A percentile compares a stretch with the other conserved stretches of the same genome.
Evolutionary conservation across 2,888 invertebrate species (phyloP).

Genomic region (Uropetala carovei): DNA sequence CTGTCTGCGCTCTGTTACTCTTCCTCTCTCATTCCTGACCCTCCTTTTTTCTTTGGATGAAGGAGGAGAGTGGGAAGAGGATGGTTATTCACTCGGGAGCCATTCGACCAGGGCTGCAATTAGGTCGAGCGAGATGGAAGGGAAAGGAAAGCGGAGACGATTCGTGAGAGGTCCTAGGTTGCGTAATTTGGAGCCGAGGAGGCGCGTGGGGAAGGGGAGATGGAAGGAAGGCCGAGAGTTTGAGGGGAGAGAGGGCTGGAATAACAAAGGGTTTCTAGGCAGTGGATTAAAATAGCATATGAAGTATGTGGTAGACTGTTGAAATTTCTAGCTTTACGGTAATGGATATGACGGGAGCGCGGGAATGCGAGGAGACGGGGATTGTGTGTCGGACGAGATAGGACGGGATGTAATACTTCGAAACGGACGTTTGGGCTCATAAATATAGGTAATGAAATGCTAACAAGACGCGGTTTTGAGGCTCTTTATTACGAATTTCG

Average conservation of each 20-base stretch:
- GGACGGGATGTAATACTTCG: not conserved
- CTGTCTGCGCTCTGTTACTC: not conserved
- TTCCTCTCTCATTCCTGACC: not conserved
- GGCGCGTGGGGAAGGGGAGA: not conserved
- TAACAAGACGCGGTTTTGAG: constrained; percentile 9
- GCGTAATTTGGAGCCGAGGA: constrained; percentile 33
- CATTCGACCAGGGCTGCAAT: constrained; percentile 34
- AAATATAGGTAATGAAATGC: constrained; percentile 7
- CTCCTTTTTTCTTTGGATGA: not conserved
- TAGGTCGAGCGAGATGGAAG: constrained; percentile 2
- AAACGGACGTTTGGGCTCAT: not conserved
- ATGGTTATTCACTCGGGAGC: not conserved
- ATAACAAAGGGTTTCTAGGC: not conserved
- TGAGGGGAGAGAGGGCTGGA: not conserved
- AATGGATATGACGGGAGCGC: not conserved
- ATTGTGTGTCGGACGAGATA: not conserved
- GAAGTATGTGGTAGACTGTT: not conserved
- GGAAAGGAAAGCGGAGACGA: not conserved
- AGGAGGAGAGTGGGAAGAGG: not conserved
- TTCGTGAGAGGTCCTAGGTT: constrained; percentile 1
- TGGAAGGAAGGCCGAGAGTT: not conserved
- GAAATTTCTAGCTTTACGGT: constrained; percentile 4
- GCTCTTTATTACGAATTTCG: not conserved
- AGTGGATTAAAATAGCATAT: constrained; percentile 29
- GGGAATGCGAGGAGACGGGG: not conserved